Evolutionary conservation across 2,888 invertebrate species (phyloP), one percentile per base, ranked within the genome.

Genomic region (Cremastobaeus sp.): DNA sequence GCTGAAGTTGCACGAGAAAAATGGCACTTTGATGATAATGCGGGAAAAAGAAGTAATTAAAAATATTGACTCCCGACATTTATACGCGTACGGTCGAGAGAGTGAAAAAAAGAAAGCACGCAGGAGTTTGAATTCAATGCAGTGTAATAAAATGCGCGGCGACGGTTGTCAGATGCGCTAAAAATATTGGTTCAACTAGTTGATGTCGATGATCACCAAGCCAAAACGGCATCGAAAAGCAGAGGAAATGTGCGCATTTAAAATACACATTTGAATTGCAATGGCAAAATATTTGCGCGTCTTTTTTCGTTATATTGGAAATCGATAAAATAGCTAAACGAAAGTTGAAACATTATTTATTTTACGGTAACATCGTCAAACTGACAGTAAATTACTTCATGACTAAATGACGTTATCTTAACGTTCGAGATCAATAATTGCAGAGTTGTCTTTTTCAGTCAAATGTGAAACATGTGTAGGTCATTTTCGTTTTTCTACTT

Each of bases 261-360:
- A 74, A 74, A 74, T 65, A 70, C 70, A 55, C 48, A 74, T 74
- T 74, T 74, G 70, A 70, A 65, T 74, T 66, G 70, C 60, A 70
- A 60, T 60, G 54, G 45, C 48, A 74, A 74, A 74, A 70, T 74
- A 69, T 74, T 69, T 74, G 69, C 59, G 28, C 32, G 57, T 37
- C 59, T 69, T 65, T 69, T 68, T 57, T 55, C 43, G 59, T 62
- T 62, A 20, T 73, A 73, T 68, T 64, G 68, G 68, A 74, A 69
- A 74, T 74, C 74, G 64, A 74, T 74, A 69, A 64, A 68, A 64
- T 32, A 37, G 39, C 57, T 48, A 55, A 66, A 34, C 47, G 57
- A 73, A 62, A 45, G 62, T 55, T 55, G 52, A 47, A 35, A 39
- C 47, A 66, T 48, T 47, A 54, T 66, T 66, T 66, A 35, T 55